A percentile compares a stretch with the other conserved stretches of the same genome.
phyloP scores from a whole-genome alignment of 2,797 vertebrate species.

The Zonotrichia albicollis region DNA sequence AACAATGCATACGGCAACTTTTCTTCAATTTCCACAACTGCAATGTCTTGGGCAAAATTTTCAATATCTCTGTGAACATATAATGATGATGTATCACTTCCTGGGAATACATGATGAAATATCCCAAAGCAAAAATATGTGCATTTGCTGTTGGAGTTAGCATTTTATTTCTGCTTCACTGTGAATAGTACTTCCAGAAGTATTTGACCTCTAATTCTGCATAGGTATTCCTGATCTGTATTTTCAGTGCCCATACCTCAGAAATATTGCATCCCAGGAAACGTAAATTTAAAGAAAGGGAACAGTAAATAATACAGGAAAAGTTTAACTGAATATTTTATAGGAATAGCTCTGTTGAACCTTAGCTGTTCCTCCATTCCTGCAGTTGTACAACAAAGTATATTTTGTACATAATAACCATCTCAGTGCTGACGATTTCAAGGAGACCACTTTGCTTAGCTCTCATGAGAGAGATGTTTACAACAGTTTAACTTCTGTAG shows the following conservation, averaged over 20 bases:
- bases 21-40: not conserved
- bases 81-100: not conserved
- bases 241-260: not conserved
- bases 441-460: not conserved
- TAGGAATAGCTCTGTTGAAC: not conserved
- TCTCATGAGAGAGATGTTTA: not conserved
- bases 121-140: not conserved
- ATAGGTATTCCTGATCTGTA: not conserved
- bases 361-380: not conserved
- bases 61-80: not conserved
- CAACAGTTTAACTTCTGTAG: not conserved
- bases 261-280: not conserved
- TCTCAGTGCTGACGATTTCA: not conserved
- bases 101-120: not conserved
- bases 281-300: not conserved
- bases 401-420: not conserved
- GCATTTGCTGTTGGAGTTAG: not conserved
- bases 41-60: not conserved
- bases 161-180: not conserved
- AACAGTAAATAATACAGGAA: not conserved
- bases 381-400: not conserved
- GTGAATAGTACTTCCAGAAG: not conserved
- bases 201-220: not conserved
- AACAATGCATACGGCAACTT: constrained; percentile 40
- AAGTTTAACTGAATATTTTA: not conserved